phyloP scores from a whole-genome alignment of 2,797 vertebrate genomes.

The Spinibarbus caldwelli region DNA sequence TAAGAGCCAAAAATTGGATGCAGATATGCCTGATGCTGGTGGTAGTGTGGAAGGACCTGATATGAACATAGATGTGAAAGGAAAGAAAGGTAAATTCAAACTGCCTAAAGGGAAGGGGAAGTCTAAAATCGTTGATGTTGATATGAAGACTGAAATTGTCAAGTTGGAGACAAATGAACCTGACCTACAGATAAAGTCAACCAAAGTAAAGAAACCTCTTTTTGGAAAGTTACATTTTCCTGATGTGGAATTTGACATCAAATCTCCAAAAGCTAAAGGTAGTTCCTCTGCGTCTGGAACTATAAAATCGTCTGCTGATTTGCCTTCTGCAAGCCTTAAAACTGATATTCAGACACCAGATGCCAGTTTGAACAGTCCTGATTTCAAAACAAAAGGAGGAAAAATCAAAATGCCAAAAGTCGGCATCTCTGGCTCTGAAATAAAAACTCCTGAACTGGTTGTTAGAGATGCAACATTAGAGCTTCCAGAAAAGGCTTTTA shows the following conservation, averaged over 20 bases:
- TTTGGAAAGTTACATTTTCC: constrained; percentile 91
- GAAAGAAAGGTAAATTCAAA: constrained; percentile 86
- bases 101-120: constrained; percentile 81
- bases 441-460: constrained; percentile 68
- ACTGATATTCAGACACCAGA: constrained; percentile 60
- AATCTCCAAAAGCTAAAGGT: constrained; percentile 84
- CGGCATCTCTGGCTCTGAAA: constrained; percentile 65
- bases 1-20: constrained; percentile 66
- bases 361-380: constrained; percentile 65
- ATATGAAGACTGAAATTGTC: constrained; percentile 64
- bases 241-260: constrained; percentile 90
- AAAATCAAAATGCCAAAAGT: constrained; percentile 70
- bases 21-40: constrained; percentile 70
- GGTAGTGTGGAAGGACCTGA: constrained; percentile 70
- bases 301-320: constrained; percentile 66
- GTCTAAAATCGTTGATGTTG: constrained; percentile 66
- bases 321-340: constrained; percentile 70
- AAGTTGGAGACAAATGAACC: constrained; percentile 64
- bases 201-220: constrained; percentile 84
- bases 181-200: constrained; percentile 77
- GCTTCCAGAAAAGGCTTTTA: constrained; percentile 56
- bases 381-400: constrained; percentile 68
- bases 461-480: constrained; percentile 40
- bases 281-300: constrained; percentile 75
- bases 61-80: constrained; percentile 71